phyloP scores from a whole-genome alignment of 2,113 vertebrate species.

The human (Homo sapiens) region GRCh38 chr4:26428001-26428500 shows the following conservation, averaged over 20 bases:
- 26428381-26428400: not conserved
- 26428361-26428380: not conserved
- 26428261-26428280: not conserved
- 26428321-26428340: not conserved
- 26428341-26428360: not conserved
- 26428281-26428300: not conserved
- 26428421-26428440: not conserved
- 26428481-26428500: not conserved
- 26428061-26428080: not conserved
- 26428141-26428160: not conserved
- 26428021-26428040: not conserved
- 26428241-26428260: not conserved
- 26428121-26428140: not conserved
- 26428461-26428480: not conserved
- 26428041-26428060: not conserved
- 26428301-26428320: not conserved
- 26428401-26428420: not conserved
- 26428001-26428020: not conserved
- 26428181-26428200: not conserved
- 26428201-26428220: not conserved
- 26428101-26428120: not conserved
- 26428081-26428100: not conserved
- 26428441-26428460: not conserved
- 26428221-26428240: not conserved
- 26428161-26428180: not conserved